These are phyloP conservation scores for Blennius ocellaris DNA, from an alignment of 2,113 vertebrate species.

Conservation along the genomic window DNA sequence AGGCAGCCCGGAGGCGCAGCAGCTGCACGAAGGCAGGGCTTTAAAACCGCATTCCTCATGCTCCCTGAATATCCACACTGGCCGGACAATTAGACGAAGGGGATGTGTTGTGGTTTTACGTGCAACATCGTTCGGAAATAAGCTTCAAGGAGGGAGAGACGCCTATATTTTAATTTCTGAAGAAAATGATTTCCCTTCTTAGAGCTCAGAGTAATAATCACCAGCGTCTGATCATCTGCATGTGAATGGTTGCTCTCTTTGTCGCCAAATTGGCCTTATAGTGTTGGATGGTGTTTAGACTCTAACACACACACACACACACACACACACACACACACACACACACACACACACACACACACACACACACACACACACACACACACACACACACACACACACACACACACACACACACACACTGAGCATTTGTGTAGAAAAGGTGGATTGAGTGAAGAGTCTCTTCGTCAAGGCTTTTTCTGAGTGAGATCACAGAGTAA, in stretches of 20 bases:
- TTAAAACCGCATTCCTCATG: slow-evolving; percentile 4
- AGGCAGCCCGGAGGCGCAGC: slow-evolving; percentile 87
- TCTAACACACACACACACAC: no score
- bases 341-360: no score
- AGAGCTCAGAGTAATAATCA: slow-evolving; percentile 16
- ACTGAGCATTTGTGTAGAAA: no score
- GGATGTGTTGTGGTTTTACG: slow-evolving; percentile 50
- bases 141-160: slow-evolving; percentile 51
- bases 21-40: slow-evolving; percentile 88
- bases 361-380: no score
- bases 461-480: background rate
- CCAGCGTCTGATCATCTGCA: slow-evolving; percentile 21
- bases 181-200: slow-evolving; percentile 17
- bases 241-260: background rate
- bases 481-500: slow-evolving; percentile 54
- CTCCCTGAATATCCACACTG: slow-evolving; percentile 13
- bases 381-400: no score
- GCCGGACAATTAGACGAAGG: background rate
- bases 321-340: no score
- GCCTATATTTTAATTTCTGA: slow-evolving; percentile 65
- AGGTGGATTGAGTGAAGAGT: background rate
- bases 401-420: no score
- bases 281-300: no score
- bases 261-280: no score
- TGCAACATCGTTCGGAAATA: slow-evolving; percentile 40